These are phyloP conservation scores for Pachyseris speciosa DNA, from an alignment of 64 coral and sea anemone species.

Conservation along the genomic window DNA sequence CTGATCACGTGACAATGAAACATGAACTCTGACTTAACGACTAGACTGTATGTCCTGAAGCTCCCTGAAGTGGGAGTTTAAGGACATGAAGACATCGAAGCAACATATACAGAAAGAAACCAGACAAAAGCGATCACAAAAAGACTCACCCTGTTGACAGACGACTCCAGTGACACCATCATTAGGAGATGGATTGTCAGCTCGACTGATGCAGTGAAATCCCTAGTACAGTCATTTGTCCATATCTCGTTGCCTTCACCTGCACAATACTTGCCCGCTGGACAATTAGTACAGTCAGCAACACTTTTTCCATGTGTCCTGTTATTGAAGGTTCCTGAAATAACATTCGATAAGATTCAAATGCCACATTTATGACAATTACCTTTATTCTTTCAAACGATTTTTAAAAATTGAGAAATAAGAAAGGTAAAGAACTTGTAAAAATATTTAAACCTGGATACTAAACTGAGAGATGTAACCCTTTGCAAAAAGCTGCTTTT, in stretches of 20 bases:
- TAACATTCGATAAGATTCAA: background rate
- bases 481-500: too few species aligned
- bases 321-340: constrained; percentile 79
- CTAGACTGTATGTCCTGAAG: too few species aligned
- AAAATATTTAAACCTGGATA: too few species aligned
- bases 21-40: too few species aligned
- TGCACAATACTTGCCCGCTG: constrained; percentile 87
- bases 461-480: too few species aligned
- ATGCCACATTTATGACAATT: background rate
- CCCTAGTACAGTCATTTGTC: constrained; percentile 76
- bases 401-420: too few species aligned
- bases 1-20: too few species aligned
- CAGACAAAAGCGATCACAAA: too few species aligned
- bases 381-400: too few species aligned
- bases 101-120: background rate
- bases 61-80: too few species aligned
- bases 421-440: too few species aligned
- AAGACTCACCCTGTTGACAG: constrained; percentile 80
- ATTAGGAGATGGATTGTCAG: constrained; percentile 71
- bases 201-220: constrained; percentile 75
- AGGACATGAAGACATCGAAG: too few species aligned
- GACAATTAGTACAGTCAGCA: constrained; percentile 79
- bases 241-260: constrained; percentile 87
- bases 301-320: constrained; percentile 68
- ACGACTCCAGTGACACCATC: constrained; percentile 79